These are phyloP conservation scores for Agrotis exclamationis DNA, from an alignment of 2,888 invertebrate genomes.

Conservation along the genomic window DNA sequence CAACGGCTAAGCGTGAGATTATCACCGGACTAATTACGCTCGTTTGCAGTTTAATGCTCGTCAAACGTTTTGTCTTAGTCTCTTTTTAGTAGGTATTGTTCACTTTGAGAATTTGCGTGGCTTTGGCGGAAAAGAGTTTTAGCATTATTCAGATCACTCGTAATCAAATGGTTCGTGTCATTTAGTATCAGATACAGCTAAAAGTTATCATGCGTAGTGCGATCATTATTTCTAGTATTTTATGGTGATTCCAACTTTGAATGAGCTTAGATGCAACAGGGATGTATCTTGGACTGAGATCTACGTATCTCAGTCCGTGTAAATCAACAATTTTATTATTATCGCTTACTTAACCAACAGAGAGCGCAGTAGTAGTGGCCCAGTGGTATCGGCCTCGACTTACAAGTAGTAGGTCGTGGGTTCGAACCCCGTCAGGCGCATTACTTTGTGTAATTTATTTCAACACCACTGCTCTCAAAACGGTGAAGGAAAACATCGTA, in stretches of 20 bases:
- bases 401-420: too few relatives aligned
- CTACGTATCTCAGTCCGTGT: too few relatives aligned
- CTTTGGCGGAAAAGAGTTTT: constrained; percentile 4
- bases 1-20: constrained; percentile 65
- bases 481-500: too few relatives aligned
- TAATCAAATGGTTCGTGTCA: neutral
- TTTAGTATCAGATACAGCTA: neutral
- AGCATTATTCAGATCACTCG: neutral
- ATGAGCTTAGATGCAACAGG: neutral
- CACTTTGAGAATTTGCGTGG: constrained; percentile 11
- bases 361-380: too few relatives aligned
- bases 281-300: too few relatives aligned
- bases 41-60: constrained; percentile 66
- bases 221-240: neutral
- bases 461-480: too few relatives aligned
- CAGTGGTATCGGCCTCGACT: too few relatives aligned
- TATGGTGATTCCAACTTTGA: neutral
- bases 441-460: too few relatives aligned
- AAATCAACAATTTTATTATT: too few relatives aligned
- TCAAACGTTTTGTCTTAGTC: constrained; percentile 45
- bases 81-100: constrained; percentile 54
- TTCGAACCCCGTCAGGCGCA: too few relatives aligned
- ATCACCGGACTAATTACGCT: constrained; percentile 64
- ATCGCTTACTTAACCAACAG: neutral
- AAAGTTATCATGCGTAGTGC: neutral